Conservation (phyloP, 1,140 invertebrate genomes). For the Latrodectus geometricus region DNA sequence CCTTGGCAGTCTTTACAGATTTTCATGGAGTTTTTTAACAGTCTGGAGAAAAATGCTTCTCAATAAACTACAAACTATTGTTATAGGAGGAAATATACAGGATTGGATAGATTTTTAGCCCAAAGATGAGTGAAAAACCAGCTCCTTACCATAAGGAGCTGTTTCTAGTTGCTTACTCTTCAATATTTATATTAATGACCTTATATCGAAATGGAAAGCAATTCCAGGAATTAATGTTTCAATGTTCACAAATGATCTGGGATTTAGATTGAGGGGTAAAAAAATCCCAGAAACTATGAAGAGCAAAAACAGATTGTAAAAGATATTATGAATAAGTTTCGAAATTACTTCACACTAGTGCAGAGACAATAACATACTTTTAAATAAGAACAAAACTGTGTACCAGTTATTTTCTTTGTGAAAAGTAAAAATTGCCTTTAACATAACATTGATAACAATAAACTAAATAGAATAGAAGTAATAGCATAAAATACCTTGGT, state of each 20-base stretch:
- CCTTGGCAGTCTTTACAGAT: not conserved
- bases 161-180: not conserved
- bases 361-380: not conserved
- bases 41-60: not conserved
- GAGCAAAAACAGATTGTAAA: not conserved
- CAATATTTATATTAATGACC: not conserved
- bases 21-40: not conserved
- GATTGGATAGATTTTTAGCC: not conserved
- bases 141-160: constrained; percentile 25
- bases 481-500: not conserved
- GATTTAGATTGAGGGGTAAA: not conserved
- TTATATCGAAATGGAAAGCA: not conserved
- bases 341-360: not conserved
- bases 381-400: constrained; percentile 1
- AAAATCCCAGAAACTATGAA: not conserved
- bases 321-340: not conserved
- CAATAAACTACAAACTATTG: not conserved
- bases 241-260: not conserved
- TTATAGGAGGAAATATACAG: not conserved
- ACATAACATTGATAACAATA: not conserved
- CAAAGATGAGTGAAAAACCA: not conserved
- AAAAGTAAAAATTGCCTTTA: not conserved
- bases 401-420: not conserved
- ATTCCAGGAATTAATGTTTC: not conserved
- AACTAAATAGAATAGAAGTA: not conserved